phyloP scores from a whole-genome alignment of 2,888 invertebrate genomes.

The Drosophila setosimentum region DNA sequence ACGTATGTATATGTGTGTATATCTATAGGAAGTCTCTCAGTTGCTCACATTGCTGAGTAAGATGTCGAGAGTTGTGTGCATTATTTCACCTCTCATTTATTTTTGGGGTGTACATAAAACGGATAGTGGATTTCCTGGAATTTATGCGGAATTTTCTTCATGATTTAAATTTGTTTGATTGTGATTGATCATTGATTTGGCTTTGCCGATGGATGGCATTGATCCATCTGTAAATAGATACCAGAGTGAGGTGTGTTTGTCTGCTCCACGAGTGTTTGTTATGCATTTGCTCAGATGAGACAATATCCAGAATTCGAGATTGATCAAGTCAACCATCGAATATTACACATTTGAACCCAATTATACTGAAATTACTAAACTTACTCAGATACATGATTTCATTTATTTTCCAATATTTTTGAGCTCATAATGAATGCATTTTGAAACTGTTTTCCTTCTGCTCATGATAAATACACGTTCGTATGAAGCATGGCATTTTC shows the following conservation, averaged over 20 bases:
- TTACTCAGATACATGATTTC: neutral
- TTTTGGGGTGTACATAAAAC: slow-evolving; percentile 44
- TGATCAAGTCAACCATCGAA: neutral
- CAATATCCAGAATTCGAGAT: neutral
- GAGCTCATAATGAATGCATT: neutral
- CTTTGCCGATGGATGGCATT: slow-evolving; percentile 39
- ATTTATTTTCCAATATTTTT: neutral
- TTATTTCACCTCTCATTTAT: slow-evolving; percentile 44
- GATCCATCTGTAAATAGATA: slow-evolving; percentile 34
- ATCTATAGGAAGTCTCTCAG: slow-evolving; percentile 33
- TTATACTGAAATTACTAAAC: neutral
- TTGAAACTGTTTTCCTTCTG: neutral
- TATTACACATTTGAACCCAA: neutral
- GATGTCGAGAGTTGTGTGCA: slow-evolving; percentile 44
- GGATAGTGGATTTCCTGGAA: slow-evolving; percentile 76
- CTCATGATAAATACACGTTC: neutral
- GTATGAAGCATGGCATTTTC: fast-evolving
- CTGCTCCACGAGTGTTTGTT: slow-evolving; percentile 3
- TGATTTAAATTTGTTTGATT: slow-evolving; percentile 40
- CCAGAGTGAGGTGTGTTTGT: slow-evolving; percentile 6
- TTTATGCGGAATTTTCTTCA: slow-evolving; percentile 69
- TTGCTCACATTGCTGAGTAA: slow-evolving; percentile 47
- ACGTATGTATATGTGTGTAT: slow-evolving; percentile 17
- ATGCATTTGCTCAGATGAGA: neutral
- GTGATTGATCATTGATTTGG: slow-evolving; percentile 77